These are phyloP conservation scores for Argyrosomus regius DNA, from an alignment of 2,797 vertebrate genomes.

Conservation along the genomic window DNA sequence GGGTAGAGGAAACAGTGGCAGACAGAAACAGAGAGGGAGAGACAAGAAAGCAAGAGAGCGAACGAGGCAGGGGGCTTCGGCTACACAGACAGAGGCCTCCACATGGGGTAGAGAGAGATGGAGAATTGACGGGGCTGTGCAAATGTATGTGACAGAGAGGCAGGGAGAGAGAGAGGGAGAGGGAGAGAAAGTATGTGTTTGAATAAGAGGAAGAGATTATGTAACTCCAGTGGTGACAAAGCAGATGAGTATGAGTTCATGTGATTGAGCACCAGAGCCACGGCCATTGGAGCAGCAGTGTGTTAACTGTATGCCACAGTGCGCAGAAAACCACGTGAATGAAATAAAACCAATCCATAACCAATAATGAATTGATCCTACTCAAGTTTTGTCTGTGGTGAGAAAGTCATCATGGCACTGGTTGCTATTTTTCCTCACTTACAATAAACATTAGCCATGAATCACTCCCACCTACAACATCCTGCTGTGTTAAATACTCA, in stretches of 20 bases:
- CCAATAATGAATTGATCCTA: background rate
- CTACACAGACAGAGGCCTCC: slow-evolving; percentile 35
- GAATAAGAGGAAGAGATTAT: slow-evolving; percentile 60
- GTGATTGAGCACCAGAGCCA: slow-evolving; percentile 59
- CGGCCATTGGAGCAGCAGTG: slow-evolving; percentile 25
- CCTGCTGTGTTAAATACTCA: background rate
- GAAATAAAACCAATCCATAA: slow-evolving; percentile 1
- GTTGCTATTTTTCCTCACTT: background rate
- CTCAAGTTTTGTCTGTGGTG: background rate
- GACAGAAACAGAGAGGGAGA: slow-evolving; percentile 51
- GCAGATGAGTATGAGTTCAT: slow-evolving; percentile 72
- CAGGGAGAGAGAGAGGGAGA: slow-evolving; percentile 18
- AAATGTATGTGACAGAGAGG: slow-evolving; percentile 52
- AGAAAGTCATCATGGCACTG: background rate
- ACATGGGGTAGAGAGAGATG: slow-evolving; percentile 49
- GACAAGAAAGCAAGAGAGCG: slow-evolving; percentile 42
- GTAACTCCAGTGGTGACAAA: slow-evolving; percentile 72
- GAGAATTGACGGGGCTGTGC: slow-evolving; percentile 62
- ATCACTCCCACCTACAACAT: background rate
- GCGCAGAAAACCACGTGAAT: background rate
- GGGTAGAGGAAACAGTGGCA: slow-evolving; percentile 53
- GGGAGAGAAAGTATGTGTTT: slow-evolving; percentile 35
- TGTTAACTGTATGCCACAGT: slow-evolving; percentile 2
- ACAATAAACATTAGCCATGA: slow-evolving; percentile 3
- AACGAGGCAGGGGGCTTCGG: slow-evolving; percentile 11